Base-by-base conservation (phyloP, 2,113 vertebrate genomes). In the Odontophorus gujanensis region DNA sequence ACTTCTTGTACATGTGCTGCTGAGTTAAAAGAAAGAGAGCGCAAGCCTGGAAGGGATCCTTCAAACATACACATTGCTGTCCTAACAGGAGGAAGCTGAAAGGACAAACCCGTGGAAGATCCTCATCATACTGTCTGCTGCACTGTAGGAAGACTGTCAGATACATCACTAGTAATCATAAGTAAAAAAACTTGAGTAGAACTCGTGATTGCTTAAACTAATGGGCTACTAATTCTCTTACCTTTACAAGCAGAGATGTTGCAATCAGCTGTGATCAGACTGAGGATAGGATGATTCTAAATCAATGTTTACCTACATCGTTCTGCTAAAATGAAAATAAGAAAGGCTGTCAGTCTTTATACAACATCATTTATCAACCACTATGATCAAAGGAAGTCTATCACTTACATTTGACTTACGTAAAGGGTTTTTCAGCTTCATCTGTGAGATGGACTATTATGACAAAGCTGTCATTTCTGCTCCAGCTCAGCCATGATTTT, bases 201-300 rank as follows among this genome's bases (percentile, higher is more conserved):
- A 91, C 32, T 89, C 0, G 0, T 77, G 72, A 51, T 61, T 91
- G 28, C 55, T 85, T 87, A 85, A 83, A 67, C 45, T 90, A 72
- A 77, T 73, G 47, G 76, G 28, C 59, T 74, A n/a, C 58, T 95
- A 71, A 90, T 96, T 94, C 68, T 90, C 26, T 87, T 95, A 81
- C 78, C 93, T 75, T 75, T 66, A 57, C 78, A 92, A 47, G 4
- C 85, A 90, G 89, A 85, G 79, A 83, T 57, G 57, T 90, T 87
- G 57, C 69, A 88, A 83, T 91, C 85, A 92, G 34, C 72, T 40
- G 13, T 36, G 65, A 71, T 73, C 67, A 85, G 74, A 89, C 0
- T 63, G 78, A 87, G 83, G 55, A 87, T 59, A 32, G 77, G 63
- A 36, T 50, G 69, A 80, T 80, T 83, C 57, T 74, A 81, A 77